Percentiles rank a stretch among this genome's conserved stretches.
Conservation (phyloP, 2,888 invertebrate genomes). For the Yponomeuta evonymella region DNA sequence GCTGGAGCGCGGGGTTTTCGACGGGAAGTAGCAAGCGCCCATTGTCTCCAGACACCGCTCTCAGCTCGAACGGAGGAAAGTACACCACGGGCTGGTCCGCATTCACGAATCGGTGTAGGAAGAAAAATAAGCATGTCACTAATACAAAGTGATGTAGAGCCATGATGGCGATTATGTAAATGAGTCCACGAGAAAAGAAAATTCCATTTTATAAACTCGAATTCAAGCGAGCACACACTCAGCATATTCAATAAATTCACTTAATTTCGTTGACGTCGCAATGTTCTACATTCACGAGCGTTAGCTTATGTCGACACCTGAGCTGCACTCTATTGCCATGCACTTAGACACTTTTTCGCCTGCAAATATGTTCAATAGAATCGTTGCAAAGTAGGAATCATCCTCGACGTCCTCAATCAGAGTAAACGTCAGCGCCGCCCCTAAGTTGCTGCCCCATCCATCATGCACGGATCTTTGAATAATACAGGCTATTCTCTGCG, state of each 20-base stretch:
- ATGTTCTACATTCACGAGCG: constrained; percentile 12
- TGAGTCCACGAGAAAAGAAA: background rate
- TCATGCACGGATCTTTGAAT: constrained; percentile 47
- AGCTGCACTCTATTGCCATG: constrained; percentile 66
- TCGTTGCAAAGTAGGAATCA: constrained; percentile 55
- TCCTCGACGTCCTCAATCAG: constrained; percentile 61
- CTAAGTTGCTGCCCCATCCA: constrained; percentile 56
- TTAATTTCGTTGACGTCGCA: constrained; percentile 12
- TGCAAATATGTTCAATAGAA: constrained; percentile 56
- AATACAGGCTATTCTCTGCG: constrained; percentile 60
- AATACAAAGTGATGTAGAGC: constrained; percentile 7
- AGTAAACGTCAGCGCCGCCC: constrained; percentile 59
- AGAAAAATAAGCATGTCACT: background rate
- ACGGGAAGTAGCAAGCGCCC: constrained; percentile 10
- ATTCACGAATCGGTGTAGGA: background rate
- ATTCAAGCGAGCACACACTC: background rate
- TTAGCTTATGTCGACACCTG: constrained; percentile 58
- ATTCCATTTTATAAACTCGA: constrained; percentile 13
- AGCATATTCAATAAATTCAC: constrained; percentile 8
- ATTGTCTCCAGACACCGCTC: constrained; percentile 27
- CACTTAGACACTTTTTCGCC: constrained; percentile 66
- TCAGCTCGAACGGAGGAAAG: constrained; percentile 39
- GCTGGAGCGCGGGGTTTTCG: background rate
- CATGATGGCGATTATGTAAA: constrained; percentile 14
- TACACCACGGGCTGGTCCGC: constrained; percentile 27